Conservation (phyloP, 2,797 vertebrate genomes). For the Catharus ustulatus region DNA sequence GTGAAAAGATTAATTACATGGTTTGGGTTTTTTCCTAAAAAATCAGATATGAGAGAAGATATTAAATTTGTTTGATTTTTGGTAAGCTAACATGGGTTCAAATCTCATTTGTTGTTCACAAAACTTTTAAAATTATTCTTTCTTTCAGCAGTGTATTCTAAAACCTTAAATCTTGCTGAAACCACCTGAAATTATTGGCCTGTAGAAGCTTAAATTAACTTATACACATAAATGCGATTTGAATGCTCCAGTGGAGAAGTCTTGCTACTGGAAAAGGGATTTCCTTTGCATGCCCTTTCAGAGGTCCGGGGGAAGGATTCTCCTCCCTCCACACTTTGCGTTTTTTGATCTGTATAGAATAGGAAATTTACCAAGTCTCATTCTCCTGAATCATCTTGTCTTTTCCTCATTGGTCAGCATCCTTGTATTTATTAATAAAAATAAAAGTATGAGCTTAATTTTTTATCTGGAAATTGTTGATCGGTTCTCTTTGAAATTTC, state of each 20-base stretch:
- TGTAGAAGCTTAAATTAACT: background rate
- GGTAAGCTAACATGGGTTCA: background rate
- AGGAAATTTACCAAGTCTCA: background rate
- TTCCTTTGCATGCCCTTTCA: background rate
- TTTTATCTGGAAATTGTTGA: background rate
- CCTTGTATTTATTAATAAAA: background rate
- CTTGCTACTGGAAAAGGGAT: background rate
- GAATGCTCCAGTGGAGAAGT: background rate
- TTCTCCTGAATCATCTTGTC: background rate
- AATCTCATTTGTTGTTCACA: background rate
- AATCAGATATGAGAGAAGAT: background rate
- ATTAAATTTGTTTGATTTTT: background rate
- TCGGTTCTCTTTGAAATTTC: background rate
- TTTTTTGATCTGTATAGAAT: background rate
- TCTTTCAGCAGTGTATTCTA: background rate
- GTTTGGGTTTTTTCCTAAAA: background rate
- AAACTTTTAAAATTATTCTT: background rate
- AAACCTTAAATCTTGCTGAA: background rate
- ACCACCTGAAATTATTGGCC: background rate
- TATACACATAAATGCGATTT: background rate
- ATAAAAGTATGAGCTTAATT: background rate
- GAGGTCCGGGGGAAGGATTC: background rate
- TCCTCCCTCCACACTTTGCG: fast-evolving
- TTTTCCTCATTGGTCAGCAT: background rate
- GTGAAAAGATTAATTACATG: background rate